phyloP scores from a whole-genome alignment of 2,888 invertebrate species.

The Andrena hattorfiana region DNA sequence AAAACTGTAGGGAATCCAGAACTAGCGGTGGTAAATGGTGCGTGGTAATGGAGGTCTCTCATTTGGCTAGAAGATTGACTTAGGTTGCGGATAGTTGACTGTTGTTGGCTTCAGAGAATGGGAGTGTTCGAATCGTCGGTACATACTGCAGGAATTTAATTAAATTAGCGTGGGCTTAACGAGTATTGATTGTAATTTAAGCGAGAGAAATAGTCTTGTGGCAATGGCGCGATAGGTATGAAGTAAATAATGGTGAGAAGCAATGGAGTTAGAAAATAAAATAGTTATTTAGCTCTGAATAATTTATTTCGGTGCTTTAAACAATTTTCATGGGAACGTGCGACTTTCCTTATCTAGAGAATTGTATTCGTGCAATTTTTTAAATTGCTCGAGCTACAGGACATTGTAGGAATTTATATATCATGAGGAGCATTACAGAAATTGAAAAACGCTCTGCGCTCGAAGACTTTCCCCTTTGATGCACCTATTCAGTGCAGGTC shows the following conservation, averaged over 20 bases:
- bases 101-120: background rate
- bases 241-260: background rate
- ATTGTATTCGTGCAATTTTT: conserved; percentile 4
- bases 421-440: conserved; percentile 32
- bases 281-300: background rate
- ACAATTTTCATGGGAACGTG: background rate
- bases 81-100: background rate
- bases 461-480: conserved; percentile 6
- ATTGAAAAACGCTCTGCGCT: conserved; percentile 26
- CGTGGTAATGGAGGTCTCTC: background rate
- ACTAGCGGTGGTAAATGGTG: background rate
- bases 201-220: background rate
- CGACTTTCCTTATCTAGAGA: background rate
- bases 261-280: background rate
- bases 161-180: background rate
- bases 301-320: background rate
- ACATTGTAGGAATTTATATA: background rate
- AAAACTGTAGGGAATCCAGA: background rate
- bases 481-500: background rate
- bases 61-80: background rate
- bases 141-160: background rate
- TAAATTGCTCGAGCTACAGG: conserved; percentile 1
- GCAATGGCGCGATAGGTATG: background rate
- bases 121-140: background rate
- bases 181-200: background rate